Conservation (phyloP, 2,888 invertebrate species). For the Papilio demoleus region DNA sequence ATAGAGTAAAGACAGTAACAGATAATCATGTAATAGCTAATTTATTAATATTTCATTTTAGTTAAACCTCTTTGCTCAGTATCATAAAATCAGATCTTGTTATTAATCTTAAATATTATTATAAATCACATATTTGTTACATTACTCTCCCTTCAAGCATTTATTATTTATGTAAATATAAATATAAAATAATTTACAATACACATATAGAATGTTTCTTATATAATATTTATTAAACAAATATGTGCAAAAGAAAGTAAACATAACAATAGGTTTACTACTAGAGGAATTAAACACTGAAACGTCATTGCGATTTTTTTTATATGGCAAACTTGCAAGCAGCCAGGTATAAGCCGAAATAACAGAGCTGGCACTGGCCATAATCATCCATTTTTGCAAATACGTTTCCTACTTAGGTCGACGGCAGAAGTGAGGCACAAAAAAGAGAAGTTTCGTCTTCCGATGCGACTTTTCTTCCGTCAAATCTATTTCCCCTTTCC, state of each 20-base stretch:
- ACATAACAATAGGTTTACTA: constrained; percentile 1
- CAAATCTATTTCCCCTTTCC: too few relatives aligned
- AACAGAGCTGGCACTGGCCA: too few relatives aligned
- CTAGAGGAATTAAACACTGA: background rate
- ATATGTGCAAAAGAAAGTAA: background rate
- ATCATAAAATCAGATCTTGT: background rate
- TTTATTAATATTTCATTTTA: background rate
- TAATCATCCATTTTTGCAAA: too few relatives aligned
- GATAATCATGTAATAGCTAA: background rate
- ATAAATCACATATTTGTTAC: background rate
- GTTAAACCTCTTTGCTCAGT: background rate
- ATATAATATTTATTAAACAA: background rate
- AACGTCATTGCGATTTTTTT: background rate
- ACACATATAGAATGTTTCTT: background rate
- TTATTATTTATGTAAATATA: constrained; percentile 1
- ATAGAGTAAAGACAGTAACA: background rate
- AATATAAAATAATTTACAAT: background rate
- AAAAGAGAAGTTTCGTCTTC: too few relatives aligned
- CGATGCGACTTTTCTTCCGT: too few relatives aligned
- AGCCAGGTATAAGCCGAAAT: too few relatives aligned
- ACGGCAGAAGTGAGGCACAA: too few relatives aligned
- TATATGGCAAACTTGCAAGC: too few relatives aligned
- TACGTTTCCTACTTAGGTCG: too few relatives aligned
- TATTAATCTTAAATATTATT: background rate
- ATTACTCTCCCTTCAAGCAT: background rate